phyloP scores from a whole-genome alignment of 1,140 invertebrate genomes.

The Dufourea novaeangliae region DNA sequence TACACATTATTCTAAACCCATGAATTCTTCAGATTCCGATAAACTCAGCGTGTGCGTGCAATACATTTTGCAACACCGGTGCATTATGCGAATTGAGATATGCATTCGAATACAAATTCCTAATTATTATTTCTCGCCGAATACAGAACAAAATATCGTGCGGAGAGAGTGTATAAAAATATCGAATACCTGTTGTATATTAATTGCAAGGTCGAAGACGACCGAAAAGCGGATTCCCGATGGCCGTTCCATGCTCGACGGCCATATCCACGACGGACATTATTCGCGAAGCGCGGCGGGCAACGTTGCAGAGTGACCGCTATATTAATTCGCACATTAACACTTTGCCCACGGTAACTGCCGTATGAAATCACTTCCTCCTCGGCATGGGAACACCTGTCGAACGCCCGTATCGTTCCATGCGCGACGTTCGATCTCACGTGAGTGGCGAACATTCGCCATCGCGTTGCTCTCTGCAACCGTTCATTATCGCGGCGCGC shows the following conservation, averaged over 20 bases:
- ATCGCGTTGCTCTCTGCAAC: slow-evolving; percentile 28
- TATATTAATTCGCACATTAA: slow-evolving; percentile 69
- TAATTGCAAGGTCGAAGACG: not conserved
- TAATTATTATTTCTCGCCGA: too few relatives aligned
- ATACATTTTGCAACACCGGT: too few relatives aligned
- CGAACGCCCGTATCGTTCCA: slow-evolving; percentile 51
- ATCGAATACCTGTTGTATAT: too few relatives aligned
- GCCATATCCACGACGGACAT: slow-evolving; percentile 32
- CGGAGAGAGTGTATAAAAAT: too few relatives aligned
- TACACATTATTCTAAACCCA: too few relatives aligned
- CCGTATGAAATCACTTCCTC: slow-evolving; percentile 66
- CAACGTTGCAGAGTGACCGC: slow-evolving; percentile 51
- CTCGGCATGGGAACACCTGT: slow-evolving; percentile 60
- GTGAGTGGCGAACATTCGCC: slow-evolving; percentile 47
- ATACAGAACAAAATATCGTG: too few relatives aligned
- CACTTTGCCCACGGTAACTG: slow-evolving; percentile 58
- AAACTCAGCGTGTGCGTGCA: too few relatives aligned
- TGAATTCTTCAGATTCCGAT: too few relatives aligned
- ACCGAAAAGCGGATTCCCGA: not conserved
- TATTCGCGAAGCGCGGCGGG: slow-evolving; percentile 41
- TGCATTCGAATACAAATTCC: too few relatives aligned
- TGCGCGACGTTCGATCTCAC: slow-evolving; percentile 53
- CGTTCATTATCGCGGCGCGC: slow-evolving; percentile 45
- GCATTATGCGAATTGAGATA: too few relatives aligned
- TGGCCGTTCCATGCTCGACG: slow-evolving; percentile 13